phyloP scores from a whole-genome alignment of 2,113 vertebrate genomes.

The Hydropotes inermis region DNA sequence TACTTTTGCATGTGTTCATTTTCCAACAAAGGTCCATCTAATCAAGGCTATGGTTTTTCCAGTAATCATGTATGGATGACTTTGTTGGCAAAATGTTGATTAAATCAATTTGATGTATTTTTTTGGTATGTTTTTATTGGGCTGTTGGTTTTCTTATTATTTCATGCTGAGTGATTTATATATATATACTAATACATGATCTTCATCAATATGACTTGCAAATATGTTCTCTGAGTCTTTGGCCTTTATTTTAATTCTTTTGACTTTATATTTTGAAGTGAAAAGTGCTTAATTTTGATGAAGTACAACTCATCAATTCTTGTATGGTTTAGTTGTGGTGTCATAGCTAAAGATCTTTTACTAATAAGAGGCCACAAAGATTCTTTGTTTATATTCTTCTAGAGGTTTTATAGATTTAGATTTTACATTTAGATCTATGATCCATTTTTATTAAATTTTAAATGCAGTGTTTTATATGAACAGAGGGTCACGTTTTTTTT shows the following conservation, averaged over 20 bases:
- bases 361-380: not conserved
- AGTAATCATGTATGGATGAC: not conserved
- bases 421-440: not conserved
- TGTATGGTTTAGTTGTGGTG: not conserved
- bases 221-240: not conserved
- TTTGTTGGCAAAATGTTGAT: not conserved
- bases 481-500: not conserved
- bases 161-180: not conserved
- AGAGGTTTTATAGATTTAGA: not conserved
- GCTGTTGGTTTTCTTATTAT: not conserved
- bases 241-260: not conserved
- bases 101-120: not conserved
- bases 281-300: not conserved
- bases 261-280: not conserved
- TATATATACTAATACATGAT: not conserved
- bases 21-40: not conserved
- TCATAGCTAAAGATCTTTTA: not conserved
- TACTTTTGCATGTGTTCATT: not conserved
- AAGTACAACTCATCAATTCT: not conserved
- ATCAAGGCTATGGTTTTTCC: not conserved
- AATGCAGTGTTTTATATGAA: not conserved
- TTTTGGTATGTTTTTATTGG: not conserved
- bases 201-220: not conserved
- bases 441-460: not conserved
- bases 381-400: not conserved